Percentiles rank a stretch among this genome's conserved stretches.
phyloP scores from a whole-genome alignment of 2,888 invertebrate genomes.

The Phalera bucephala region DNA sequence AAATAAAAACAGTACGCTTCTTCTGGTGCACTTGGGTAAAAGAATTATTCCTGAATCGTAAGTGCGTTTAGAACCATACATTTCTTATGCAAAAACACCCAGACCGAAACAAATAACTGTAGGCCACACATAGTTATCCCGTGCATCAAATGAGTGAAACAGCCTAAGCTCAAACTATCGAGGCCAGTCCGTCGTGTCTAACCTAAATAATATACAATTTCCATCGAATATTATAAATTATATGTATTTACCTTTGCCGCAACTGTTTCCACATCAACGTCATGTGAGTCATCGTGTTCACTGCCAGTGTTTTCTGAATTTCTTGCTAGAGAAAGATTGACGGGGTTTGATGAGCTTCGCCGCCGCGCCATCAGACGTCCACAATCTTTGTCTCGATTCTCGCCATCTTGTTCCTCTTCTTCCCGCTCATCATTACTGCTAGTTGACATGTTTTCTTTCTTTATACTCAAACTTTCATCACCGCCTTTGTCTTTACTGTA shows the following conservation, averaged over 20 bases:
- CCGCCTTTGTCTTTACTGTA: slow-evolving; percentile 75
- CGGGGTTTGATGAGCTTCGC: slow-evolving; percentile 91
- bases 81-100: no score
- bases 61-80: no score
- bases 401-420: slow-evolving; percentile 80
- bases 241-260: slow-evolving; percentile 75
- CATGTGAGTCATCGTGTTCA: slow-evolving; percentile 80
- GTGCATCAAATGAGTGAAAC: no score
- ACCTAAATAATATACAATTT: no score
- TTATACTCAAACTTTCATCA: slow-evolving; percentile 72
- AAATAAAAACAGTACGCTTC: no score
- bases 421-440: slow-evolving; percentile 80
- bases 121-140: no score
- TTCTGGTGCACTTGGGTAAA: no score
- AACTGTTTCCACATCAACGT: slow-evolving; percentile 79
- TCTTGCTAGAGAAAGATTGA: slow-evolving; percentile 88
- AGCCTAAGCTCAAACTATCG: no score
- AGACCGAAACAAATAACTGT: no score
- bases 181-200: no score
- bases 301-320: slow-evolving; percentile 83
- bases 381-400: slow-evolving; percentile 77
- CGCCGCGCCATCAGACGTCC: slow-evolving; percentile 82
- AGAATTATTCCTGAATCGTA: no score
- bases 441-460: slow-evolving; percentile 79
- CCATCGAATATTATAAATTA: no score